Evolutionary conservation across 2,888 invertebrate genomes (phyloP).

Genomic region (Andrena bicolor): DNA sequence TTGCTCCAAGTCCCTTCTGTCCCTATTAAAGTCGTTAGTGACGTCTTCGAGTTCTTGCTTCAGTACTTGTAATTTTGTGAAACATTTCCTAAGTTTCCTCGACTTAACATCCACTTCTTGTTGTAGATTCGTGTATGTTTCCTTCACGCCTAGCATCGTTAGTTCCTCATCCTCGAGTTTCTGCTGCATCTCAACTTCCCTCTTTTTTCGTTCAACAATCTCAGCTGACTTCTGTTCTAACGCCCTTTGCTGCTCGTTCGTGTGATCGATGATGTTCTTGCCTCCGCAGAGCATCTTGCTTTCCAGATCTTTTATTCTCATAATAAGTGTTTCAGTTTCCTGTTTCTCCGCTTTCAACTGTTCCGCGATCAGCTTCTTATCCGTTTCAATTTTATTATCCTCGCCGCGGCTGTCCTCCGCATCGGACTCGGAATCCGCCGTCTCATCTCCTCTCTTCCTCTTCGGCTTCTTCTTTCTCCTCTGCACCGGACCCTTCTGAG

Average conservation of each 20-base stretch:
- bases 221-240: conserved; percentile 94
- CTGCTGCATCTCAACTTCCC: conserved; percentile 96
- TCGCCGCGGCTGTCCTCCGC: conserved; percentile 85
- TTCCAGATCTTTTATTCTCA: conserved; percentile 94
- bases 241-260: conserved; percentile 96
- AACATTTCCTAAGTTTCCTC: conserved; percentile 95
- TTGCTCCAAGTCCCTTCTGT: conserved; percentile 96
- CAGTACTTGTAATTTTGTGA: conserved; percentile 91
- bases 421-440: conserved; percentile 83
- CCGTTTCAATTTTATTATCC: conserved; percentile 83
- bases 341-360: conserved; percentile 90
- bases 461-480: conserved; percentile 85
- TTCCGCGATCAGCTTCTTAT: conserved; percentile 86
- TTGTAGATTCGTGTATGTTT: conserved; percentile 96
- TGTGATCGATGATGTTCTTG: conserved; percentile 97
- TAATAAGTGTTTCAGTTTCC: conserved; percentile 91
- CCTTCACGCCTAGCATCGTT: conserved; percentile 94
- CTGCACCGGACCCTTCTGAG: conserved; percentile 82
- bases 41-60: conserved; percentile 93
- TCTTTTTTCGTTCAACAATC: conserved; percentile 94
- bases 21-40: conserved; percentile 95
- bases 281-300: conserved; percentile 97
- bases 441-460: conserved; percentile 86
- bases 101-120: conserved; percentile 99
- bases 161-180: conserved; percentile 97